Base-by-base conservation (phyloP, 2,888 invertebrate genomes). In the Eilema caniola region DNA sequence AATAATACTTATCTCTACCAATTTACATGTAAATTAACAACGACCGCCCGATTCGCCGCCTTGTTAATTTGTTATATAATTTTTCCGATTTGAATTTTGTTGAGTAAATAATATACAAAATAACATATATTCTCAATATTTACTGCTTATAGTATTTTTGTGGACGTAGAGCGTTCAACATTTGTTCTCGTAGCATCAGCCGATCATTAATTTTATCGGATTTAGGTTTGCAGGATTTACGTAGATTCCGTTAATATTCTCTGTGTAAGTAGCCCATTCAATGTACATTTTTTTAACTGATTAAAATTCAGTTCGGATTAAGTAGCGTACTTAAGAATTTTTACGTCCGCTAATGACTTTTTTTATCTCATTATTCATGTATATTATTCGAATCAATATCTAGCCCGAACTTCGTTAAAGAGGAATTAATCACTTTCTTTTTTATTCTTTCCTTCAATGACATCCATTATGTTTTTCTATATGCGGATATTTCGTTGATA, bases 251-350 rank as follows among this genome's bases (percentile, higher is more conserved):
- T 59, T 69, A 74, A 79, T 78, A 76, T 84, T 69, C 73, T 60
- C 69, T 76, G 75, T 75, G 74, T 75, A 69, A 74, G 68, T 62
- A 60, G 63, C 62, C 61, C 67, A 76, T 77, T 77, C 61, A 61
- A 71, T 78, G 78, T 74, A 78, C 78, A 81, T 83, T 87, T 83
- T 81, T 80, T 78, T 71, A 76, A 72, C 88, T 91, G 87, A 88
- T 93, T 90, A 91, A 88, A 82, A 92, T 90, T 90, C 90, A 72
- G 83, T 78, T 78, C 75, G 88, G 89, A 90, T 92, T 90, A 88
- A 85, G 86, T 84, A 83, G 82, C 76, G 82, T 86, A 84, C 88
- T 90, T 88, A 88, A 86, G 81, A 81, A 85, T 86, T 85, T 87
- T 85, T 85, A 79, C 78, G 83, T 78, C 84, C 86, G 86, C 86